Percentiles rank a stretch among this genome's conserved stretches.
Conservation (phyloP, 2,888 invertebrate genomes). For the Dascillus cervinus region DNA sequence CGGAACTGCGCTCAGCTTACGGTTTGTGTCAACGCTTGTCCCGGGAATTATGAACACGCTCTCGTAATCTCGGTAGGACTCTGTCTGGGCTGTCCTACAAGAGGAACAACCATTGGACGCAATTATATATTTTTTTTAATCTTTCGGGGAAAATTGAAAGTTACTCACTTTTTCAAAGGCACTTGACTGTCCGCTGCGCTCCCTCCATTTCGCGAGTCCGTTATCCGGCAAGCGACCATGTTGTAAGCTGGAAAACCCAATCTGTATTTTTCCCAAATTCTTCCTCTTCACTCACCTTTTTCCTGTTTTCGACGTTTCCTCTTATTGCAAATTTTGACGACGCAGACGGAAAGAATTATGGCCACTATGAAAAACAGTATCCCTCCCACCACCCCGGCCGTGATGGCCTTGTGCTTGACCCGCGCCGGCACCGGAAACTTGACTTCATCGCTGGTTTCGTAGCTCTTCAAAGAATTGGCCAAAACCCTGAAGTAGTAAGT, state of each 20-base stretch:
- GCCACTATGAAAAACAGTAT: slow-evolving; percentile 96
- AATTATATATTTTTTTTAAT: not conserved
- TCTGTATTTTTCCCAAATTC: not conserved
- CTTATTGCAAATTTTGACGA: slow-evolving; percentile 97
- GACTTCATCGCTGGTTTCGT: slow-evolving; percentile 80
- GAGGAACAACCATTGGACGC: slow-evolving; percentile 24
- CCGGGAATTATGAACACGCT: slow-evolving; percentile 67
- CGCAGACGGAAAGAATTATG: slow-evolving; percentile 93
- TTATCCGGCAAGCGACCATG: slow-evolving; percentile 96
- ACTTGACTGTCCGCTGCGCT: slow-evolving; percentile 83
- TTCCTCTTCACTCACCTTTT: slow-evolving; percentile 63
- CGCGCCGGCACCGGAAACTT: slow-evolving; percentile 84
- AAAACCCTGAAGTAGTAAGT: slow-evolving; percentile 89
- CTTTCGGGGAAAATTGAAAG: slow-evolving; percentile 1
- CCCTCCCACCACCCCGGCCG: slow-evolving; percentile 93
- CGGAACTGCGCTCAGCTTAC: slow-evolving; percentile 37
- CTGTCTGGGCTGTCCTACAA: slow-evolving; percentile 50
- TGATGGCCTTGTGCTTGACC: slow-evolving; percentile 91
- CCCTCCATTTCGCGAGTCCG: slow-evolving; percentile 84
- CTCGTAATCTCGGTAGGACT: slow-evolving; percentile 64
- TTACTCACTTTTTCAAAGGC: slow-evolving; percentile 96
- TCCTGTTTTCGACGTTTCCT: slow-evolving; percentile 94
- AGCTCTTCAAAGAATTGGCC: slow-evolving; percentile 79
- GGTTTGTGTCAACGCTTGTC: slow-evolving; percentile 56
- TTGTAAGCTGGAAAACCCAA: slow-evolving; percentile 82